Percentiles rank a stretch among this genome's conserved stretches.
Evolutionary conservation across 2,888 invertebrate species (phyloP).

Genomic region (Chalcosyrphus nemorum): DNA sequence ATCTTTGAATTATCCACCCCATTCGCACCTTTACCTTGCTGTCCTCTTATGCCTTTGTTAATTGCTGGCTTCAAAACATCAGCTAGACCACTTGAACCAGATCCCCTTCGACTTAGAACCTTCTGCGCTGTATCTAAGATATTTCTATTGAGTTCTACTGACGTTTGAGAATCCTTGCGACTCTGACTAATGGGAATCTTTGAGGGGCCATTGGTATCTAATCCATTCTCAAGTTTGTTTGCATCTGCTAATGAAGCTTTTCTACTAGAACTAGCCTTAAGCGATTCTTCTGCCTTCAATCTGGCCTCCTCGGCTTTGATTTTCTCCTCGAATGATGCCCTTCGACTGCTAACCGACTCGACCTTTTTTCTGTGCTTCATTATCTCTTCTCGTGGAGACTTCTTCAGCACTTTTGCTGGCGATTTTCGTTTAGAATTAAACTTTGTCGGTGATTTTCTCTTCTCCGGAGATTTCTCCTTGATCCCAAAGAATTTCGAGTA

Average conservation of each 20-base stretch:
- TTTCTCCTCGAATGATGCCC: slow-evolving; percentile 63
- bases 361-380: slow-evolving; percentile 54
- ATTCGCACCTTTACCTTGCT: slow-evolving; percentile 9
- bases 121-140: slow-evolving; percentile 35
- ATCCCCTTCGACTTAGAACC: slow-evolving; percentile 39
- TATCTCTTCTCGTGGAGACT: slow-evolving; percentile 59
- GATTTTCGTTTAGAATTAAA: slow-evolving; percentile 24
- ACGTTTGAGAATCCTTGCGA: not conserved
- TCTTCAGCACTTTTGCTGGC: slow-evolving; percentile 54
- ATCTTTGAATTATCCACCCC: not conserved
- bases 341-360: slow-evolving; percentile 54
- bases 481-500: slow-evolving; percentile 79
- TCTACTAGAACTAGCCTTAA: slow-evolving; percentile 1
- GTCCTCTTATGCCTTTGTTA: slow-evolving; percentile 43
- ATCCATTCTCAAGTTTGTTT: slow-evolving; percentile 32
- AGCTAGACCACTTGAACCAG: slow-evolving; percentile 49
- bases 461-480: slow-evolving; percentile 75
- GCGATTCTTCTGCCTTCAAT: not conserved
- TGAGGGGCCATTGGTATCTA: not conserved
- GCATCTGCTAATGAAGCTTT: not conserved
- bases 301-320: slow-evolving; percentile 49
- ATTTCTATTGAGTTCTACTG: slow-evolving; percentile 17
- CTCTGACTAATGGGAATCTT: slow-evolving; percentile 25
- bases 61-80: slow-evolving; percentile 53
- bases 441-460: slow-evolving; percentile 75